These are phyloP conservation scores for Podocnemis expansa DNA, from an alignment of 2,113 vertebrate species.

Conservation along the genomic window DNA sequence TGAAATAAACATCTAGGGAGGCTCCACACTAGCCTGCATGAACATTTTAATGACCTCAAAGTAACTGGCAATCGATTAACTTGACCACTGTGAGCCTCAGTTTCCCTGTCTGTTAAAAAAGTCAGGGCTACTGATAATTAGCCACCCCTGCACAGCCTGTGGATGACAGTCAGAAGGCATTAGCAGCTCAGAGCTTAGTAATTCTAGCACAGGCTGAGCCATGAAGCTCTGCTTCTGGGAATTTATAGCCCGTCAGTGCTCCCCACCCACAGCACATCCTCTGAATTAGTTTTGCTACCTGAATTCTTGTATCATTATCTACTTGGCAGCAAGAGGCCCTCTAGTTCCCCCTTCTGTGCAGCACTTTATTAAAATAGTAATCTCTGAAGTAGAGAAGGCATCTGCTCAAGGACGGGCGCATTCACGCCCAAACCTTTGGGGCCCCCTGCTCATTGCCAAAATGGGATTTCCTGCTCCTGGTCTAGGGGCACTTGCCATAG, in stretches of 20 bases:
- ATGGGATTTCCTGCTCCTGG: background rate
- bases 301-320: slow-evolving; percentile 27
- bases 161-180: background rate
- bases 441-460: background rate
- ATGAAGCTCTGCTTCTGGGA: slow-evolving; percentile 18
- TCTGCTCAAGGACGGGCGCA: background rate
- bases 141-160: background rate
- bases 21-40: slow-evolving; percentile 22
- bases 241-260: background rate
- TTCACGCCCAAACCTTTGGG: background rate
- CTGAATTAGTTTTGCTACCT: background rate
- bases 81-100: slow-evolving; percentile 33
- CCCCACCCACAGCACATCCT: background rate
- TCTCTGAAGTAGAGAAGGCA: background rate
- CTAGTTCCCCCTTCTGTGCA: background rate
- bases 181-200: background rate
- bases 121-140: slow-evolving; percentile 9
- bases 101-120: slow-evolving; percentile 37
- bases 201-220: background rate
- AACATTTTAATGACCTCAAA: slow-evolving; percentile 54
- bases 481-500: background rate
- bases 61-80: slow-evolving; percentile 38
- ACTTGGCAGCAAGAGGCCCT: slow-evolving; percentile 34
- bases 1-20: slow-evolving; percentile 56
- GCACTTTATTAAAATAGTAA: slow-evolving; percentile 20